Percentiles rank a stretch among this genome's conserved stretches.
Evolutionary conservation across 2,113 vertebrate species (phyloP).

Genomic region (Chionodraco myersi): DNA sequence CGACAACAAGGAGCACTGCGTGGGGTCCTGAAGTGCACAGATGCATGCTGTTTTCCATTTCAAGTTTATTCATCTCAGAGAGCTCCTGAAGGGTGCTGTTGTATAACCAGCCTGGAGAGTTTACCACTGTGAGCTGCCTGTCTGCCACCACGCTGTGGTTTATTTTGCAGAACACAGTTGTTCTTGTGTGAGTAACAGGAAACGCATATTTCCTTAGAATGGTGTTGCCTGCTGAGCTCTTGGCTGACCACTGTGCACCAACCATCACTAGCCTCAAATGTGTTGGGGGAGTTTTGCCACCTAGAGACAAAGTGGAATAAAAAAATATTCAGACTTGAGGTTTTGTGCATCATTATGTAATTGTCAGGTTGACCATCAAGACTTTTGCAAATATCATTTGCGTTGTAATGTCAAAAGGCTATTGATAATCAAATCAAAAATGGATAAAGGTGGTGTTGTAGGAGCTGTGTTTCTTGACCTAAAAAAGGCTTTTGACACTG

Average conservation of each 20-base stretch:
- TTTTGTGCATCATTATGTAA: not conserved
- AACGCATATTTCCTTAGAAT: conserved; percentile 46
- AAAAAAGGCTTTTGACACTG: too few species aligned
- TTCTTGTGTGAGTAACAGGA: not conserved
- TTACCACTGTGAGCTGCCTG: conserved; percentile 46
- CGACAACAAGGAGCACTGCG: conserved; percentile 26
- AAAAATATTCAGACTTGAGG: not conserved
- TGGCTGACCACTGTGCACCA: conserved; percentile 35
- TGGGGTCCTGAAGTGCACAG: conserved; percentile 30
- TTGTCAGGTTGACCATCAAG: not conserved
- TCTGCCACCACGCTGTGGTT: conserved; percentile 14
- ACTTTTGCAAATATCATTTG: not conserved
- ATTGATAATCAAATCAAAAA: too few species aligned
- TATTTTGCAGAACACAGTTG: conserved; percentile 7
- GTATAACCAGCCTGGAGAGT: conserved; percentile 51
- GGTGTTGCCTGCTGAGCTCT: conserved; percentile 49
- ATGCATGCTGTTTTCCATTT: conserved; percentile 22
- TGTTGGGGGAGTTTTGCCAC: conserved; percentile 4
- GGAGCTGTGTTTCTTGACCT: too few species aligned
- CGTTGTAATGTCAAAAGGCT: not conserved
- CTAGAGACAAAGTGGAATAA: not conserved
- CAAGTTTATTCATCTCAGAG: conserved; percentile 12
- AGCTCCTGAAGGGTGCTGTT: conserved; percentile 15
- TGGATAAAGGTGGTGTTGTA: too few species aligned
- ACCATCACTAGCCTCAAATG: conserved; percentile 32